Percentiles rank a stretch among this genome's conserved stretches.
phyloP scores from a whole-genome alignment of 2,888 invertebrate genomes.

The Monoplex corrugatus region DNA sequence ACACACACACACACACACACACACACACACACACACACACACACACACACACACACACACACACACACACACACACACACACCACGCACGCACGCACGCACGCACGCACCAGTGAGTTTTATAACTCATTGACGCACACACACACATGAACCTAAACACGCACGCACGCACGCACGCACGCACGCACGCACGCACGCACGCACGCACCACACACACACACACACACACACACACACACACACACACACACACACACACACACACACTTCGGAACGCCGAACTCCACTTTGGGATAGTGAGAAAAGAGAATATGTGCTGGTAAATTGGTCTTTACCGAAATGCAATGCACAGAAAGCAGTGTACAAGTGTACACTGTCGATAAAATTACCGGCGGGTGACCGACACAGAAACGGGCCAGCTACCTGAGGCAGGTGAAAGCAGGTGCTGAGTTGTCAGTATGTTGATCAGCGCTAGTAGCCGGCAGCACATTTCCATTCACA shows the following conservation, averaged over 20 bases:
- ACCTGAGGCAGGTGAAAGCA: too few relatives aligned
- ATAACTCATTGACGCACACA: background rate
- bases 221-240: constrained; percentile 5
- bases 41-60: background rate
- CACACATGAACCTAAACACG: background rate
- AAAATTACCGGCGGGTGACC: too few relatives aligned
- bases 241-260: constrained; percentile 15
- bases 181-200: background rate
- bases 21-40: constrained; percentile 6
- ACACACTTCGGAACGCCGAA: too few relatives aligned
- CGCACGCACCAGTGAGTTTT: background rate
- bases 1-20: background rate
- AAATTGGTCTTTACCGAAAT: too few relatives aligned
- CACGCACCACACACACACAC: background rate
- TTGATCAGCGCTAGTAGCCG: too few relatives aligned
- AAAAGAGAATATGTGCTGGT: too few relatives aligned
- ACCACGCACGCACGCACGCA: background rate
- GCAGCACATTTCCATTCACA: too few relatives aligned
- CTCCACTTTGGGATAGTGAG: too few relatives aligned
- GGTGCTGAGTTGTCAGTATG: too few relatives aligned
- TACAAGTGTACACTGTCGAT: too few relatives aligned
- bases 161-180: background rate
- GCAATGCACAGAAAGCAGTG: too few relatives aligned
- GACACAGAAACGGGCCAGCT: too few relatives aligned
- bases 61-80: background rate